A percentile compares a stretch with the other conserved stretches of the same genome.
Conservation (phyloP, 2,113 vertebrate species). For the Amazona vittata region DNA sequence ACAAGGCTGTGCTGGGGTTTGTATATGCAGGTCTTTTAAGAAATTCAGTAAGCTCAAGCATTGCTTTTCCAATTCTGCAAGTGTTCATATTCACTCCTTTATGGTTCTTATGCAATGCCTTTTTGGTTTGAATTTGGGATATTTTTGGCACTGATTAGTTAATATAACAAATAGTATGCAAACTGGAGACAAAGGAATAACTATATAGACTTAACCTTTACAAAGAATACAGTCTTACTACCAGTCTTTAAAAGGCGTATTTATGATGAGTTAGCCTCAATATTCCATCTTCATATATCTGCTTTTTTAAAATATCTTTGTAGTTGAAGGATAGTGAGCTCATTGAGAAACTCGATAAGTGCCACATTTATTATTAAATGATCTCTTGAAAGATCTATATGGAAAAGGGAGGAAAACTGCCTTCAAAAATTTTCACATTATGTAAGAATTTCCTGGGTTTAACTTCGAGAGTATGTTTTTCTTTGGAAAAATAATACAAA, state of each 20-base stretch:
- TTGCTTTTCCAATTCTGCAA: neutral
- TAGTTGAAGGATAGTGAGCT: neutral
- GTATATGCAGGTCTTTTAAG: neutral
- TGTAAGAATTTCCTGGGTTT: neutral
- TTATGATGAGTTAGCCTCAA: neutral
- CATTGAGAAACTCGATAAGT: neutral
- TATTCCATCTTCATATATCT: neutral
- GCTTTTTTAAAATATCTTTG: neutral
- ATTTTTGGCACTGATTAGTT: neutral
- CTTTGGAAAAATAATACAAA: neutral
- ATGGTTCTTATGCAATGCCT: fast-evolving
- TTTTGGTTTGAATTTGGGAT: neutral
- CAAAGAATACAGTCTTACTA: neutral
- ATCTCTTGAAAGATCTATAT: neutral
- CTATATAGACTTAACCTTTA: neutral
- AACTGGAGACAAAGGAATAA: neutral
- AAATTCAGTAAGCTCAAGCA: neutral
- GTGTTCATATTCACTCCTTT: neutral
- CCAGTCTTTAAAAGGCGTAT: neutral
- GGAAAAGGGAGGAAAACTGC: neutral
- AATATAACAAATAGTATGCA: neutral
- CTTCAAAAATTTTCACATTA: neutral
- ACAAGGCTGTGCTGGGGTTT: neutral
- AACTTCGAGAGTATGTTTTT: neutral
- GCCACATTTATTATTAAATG: neutral